phyloP scores from a whole-genome alignment of 2,797 vertebrate genomes.

The Pseudomugil gertrudae region DNA sequence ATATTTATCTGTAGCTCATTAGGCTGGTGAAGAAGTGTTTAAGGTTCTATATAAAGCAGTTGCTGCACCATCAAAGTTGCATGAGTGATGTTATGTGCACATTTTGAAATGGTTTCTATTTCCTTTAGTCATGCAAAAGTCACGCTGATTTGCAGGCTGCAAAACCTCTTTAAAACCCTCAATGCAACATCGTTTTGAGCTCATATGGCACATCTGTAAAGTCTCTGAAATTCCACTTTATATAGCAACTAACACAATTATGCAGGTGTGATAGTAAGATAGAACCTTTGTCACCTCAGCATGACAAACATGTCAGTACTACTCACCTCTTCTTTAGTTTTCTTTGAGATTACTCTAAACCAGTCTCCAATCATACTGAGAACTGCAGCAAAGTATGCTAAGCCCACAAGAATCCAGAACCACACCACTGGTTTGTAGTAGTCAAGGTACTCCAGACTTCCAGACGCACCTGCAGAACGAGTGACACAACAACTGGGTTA shows the following conservation, averaged over 20 bases:
- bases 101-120: not conserved
- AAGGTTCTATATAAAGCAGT: conserved; percentile 1
- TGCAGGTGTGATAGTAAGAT: not conserved
- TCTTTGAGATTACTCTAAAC: conserved; percentile 97
- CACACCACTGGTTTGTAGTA: conserved; percentile 97
- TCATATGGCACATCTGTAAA: not conserved
- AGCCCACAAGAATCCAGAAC: conserved; percentile 98
- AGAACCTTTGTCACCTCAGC: conserved; percentile 2
- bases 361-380: conserved; percentile 99
- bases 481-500: conserved; percentile 15
- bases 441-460: conserved; percentile 89
- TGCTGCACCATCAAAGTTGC: not conserved
- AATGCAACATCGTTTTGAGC: not conserved
- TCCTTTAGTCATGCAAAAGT: not conserved
- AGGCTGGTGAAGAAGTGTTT: not conserved
- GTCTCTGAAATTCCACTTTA: not conserved
- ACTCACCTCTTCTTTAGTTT: conserved; percentile 97
- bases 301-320: conserved; percentile 9
- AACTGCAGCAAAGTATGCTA: conserved; percentile 98
- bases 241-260: not conserved
- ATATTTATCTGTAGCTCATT: not conserved
- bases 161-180: not conserved
- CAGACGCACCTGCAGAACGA: conserved; percentile 84
- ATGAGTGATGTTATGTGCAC: not conserved
- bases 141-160: not conserved